Evolutionary conservation across 2,113 vertebrate species (phyloP).

Genomic region (Chiloscyllium plagiosum): DNA sequence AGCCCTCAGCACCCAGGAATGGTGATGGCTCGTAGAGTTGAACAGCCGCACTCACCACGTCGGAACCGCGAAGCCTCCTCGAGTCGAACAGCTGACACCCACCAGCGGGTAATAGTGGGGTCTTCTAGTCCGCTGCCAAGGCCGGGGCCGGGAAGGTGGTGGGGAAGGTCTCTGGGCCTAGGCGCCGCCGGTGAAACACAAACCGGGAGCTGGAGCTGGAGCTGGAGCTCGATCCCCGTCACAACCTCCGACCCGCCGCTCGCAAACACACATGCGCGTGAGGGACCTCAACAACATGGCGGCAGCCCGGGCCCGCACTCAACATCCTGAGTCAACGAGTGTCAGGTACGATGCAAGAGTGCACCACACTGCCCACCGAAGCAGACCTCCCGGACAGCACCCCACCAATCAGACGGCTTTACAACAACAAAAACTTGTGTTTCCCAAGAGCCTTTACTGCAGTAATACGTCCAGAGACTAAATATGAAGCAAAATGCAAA

Average conservation of each 20-base stretch:
- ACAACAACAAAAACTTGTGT: background rate
- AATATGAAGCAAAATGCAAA: background rate
- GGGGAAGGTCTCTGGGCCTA: too few relatives aligned
- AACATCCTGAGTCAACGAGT: background rate
- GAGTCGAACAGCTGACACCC: background rate
- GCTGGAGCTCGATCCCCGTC: background rate
- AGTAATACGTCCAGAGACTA: too few relatives aligned
- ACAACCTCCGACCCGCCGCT: background rate
- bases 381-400: background rate
- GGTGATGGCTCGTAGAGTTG: background rate
- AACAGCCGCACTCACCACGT: background rate
- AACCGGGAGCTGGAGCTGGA: background rate
- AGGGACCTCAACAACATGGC: conserved; percentile 18
- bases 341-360: background rate
- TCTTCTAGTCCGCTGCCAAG: background rate
- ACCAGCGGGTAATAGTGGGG: too few relatives aligned
- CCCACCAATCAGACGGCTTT: background rate
- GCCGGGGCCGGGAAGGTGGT: too few relatives aligned
- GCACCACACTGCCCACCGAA: accelerated
- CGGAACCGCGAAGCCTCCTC: background rate
- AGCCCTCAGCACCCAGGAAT: background rate
- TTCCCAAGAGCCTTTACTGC: background rate
- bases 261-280: background rate
- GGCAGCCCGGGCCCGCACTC: background rate
- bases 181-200: background rate